Evolutionary conservation across 2,888 invertebrate species (phyloP).

Genomic region (Zaprionus bogoriensis): DNA sequence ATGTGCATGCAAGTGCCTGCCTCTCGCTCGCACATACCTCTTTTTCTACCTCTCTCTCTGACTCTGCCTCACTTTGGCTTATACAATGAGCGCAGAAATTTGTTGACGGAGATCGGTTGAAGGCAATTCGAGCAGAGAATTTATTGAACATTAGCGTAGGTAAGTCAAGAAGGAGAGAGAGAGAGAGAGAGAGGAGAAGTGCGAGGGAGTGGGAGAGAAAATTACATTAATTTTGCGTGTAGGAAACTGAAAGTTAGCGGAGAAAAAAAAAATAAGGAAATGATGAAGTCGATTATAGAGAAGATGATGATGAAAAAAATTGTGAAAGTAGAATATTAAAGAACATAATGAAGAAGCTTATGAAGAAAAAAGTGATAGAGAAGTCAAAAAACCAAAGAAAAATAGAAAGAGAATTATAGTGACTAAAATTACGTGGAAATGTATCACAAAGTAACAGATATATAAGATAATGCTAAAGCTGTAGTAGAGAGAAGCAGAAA

Average conservation of each 20-base stretch:
- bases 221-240: conserved; percentile 57
- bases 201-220: conserved; percentile 1
- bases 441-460: too few relatives aligned
- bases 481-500: too few relatives aligned
- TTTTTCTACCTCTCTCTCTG: not conserved
- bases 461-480: too few relatives aligned
- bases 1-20: conserved; percentile 32
- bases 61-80: conserved; percentile 9
- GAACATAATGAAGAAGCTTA: too few relatives aligned
- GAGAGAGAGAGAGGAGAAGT: not conserved
- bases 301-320: conserved; percentile 4
- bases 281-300: not conserved
- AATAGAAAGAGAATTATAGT: too few relatives aligned
- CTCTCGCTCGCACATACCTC: not conserved
- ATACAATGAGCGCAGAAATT: conserved; percentile 55
- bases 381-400: too few relatives aligned
- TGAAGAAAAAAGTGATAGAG: too few relatives aligned
- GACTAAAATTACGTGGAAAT: too few relatives aligned
- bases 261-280: conserved; percentile 3
- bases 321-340: too few relatives aligned
- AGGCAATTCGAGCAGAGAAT: conserved; percentile 57
- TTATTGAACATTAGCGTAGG: conserved; percentile 72
- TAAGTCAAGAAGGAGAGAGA: conserved; percentile 39
- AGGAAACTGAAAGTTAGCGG: conserved; percentile 18
- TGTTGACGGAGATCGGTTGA: conserved; percentile 45